phyloP scores from a whole-genome alignment of 1,140 invertebrate genomes.

The Drosophila ercepeae region DNA sequence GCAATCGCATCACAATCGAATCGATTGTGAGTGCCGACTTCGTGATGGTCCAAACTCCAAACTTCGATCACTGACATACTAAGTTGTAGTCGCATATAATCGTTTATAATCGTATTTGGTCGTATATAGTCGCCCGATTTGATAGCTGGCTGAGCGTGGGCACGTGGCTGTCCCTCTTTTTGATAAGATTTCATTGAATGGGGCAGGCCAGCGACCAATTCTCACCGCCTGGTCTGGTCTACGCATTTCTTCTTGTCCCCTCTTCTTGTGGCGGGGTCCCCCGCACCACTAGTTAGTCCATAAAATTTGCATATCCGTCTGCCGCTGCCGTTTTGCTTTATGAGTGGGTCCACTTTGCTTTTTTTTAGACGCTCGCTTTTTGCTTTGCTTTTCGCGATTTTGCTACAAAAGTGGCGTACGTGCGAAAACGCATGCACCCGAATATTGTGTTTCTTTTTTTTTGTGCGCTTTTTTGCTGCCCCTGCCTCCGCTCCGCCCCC shows the following conservation, averaged over 20 bases:
- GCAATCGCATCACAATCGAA: slow-evolving; percentile 5
- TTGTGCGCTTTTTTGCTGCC: slow-evolving; percentile 1
- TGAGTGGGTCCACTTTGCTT: slow-evolving; percentile 11
- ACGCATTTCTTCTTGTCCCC: slow-evolving; percentile 25
- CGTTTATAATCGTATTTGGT: too few relatives aligned
- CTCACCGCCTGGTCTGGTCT: slow-evolving; percentile 7
- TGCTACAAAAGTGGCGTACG: slow-evolving; percentile 79
- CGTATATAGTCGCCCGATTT: slow-evolving; percentile 4
- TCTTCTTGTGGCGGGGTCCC: too few relatives aligned
- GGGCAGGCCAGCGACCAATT: too few relatives aligned
- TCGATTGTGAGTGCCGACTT: neutral
- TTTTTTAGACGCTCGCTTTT: slow-evolving; percentile 28
- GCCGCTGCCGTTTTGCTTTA: slow-evolving; percentile 5
- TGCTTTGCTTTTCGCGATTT: slow-evolving; percentile 42
- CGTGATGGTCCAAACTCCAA: slow-evolving; percentile 30
- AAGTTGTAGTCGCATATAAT: neutral
- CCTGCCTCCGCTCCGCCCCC: neutral
- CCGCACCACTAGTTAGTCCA: neutral
- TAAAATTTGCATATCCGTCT: slow-evolving; percentile 37
- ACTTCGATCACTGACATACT: neutral
- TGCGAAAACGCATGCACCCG: slow-evolving; percentile 82
- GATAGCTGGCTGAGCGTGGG: neutral
- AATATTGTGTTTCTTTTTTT: slow-evolving; percentile 54
- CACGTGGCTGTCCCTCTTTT: slow-evolving; percentile 47
- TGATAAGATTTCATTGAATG: slow-evolving; percentile 38